These are phyloP conservation scores for Python bivittatus DNA, from an alignment of 2,113 vertebrate genomes.

Conservation along the genomic window DNA sequence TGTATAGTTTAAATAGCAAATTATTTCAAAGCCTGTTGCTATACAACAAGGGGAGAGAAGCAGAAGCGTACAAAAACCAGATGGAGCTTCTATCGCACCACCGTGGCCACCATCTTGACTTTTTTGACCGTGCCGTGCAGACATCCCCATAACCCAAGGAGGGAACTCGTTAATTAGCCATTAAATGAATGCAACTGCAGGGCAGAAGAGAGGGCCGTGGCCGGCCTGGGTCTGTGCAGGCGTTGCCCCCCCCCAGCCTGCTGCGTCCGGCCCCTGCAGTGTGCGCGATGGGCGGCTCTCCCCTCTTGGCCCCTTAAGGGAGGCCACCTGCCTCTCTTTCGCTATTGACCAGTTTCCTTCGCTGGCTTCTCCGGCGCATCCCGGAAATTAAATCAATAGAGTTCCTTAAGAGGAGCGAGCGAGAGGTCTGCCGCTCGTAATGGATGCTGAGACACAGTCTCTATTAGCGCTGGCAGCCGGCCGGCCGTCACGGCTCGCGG, in stretches of 20 bases:
- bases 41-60: no score
- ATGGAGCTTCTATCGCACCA: background rate
- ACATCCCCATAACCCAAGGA: background rate
- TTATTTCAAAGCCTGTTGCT: background rate
- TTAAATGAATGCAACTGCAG: no score
- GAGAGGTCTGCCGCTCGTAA: background rate
- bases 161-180: no score
- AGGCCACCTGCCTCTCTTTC: slow-evolving; percentile 53
- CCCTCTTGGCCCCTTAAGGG: slow-evolving; percentile 39
- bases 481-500: background rate
- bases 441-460: background rate
- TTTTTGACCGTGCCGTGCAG: background rate
- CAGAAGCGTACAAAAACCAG: no score
- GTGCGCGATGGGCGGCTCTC: slow-evolving; percentile 40
- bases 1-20: background rate
- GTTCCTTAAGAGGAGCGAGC: slow-evolving; percentile 30
- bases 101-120: background rate
- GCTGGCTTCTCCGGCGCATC: slow-evolving; percentile 54
- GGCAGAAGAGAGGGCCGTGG: background rate
- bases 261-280: background rate
- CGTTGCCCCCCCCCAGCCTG: background rate
- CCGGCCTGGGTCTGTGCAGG: background rate
- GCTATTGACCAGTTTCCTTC: slow-evolving; percentile 54
- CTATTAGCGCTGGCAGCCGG: background rate
- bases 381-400: slow-evolving; percentile 50